Conservation (phyloP, 92 coral and sea anemone genomes). For the Porites evermanni region DNA sequence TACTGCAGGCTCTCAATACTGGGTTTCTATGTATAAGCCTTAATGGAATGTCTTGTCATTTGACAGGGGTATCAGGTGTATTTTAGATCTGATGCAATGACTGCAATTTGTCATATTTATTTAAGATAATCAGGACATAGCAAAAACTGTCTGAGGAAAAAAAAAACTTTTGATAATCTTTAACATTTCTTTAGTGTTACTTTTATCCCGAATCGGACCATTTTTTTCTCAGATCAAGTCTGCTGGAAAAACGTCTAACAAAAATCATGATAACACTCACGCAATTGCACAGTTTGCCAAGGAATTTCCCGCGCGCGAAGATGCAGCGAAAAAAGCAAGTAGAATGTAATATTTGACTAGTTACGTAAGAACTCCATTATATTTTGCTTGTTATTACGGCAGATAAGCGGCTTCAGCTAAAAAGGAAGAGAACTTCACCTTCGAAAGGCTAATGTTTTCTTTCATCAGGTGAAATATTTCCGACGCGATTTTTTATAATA, state of each 20-base stretch:
- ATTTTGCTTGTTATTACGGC: not conserved
- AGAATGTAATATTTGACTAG: not conserved
- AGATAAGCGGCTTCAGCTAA: conserved; percentile 19
- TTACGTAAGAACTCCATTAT: not conserved
- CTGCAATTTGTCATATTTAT: no score
- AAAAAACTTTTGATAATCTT: no score
- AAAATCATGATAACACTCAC: not conserved
- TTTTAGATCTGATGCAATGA: no score
- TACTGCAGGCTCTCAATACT: conserved; percentile 9
- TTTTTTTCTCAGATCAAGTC: no score
- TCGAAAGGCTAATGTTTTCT: conserved; percentile 21
- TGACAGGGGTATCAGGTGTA: no score
- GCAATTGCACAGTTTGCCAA: not conserved
- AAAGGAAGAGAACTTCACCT: conserved; percentile 27
- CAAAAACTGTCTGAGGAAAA: no score
- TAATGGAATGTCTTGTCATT: not conserved
- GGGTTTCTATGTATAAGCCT: not conserved
- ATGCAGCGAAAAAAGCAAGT: not conserved
- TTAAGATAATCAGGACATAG: no score
- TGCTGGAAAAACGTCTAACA: not conserved
- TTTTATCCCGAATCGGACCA: no score
- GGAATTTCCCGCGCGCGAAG: not conserved
- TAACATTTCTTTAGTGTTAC: no score
- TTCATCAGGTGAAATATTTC: conserved; percentile 16
- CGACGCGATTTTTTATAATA: conserved; percentile 19